Base-by-base conservation (phyloP, 1,140 invertebrate species). In the Mactra quadrangularis region DNA sequence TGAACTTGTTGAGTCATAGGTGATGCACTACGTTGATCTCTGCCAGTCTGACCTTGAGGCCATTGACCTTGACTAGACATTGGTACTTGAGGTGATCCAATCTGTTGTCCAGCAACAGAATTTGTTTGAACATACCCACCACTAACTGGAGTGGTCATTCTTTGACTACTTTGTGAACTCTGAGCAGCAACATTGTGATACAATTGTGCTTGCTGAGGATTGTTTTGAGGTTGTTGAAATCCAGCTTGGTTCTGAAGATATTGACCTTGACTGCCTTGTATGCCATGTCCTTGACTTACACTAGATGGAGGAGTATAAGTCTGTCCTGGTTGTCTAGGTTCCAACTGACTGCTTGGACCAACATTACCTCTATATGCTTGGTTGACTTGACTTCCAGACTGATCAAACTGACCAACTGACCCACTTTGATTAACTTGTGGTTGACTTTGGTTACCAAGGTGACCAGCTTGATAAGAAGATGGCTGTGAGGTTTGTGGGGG, bases 181-280 rank as follows among this genome's bases (percentile, higher is more conserved):
- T n/a, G n/a, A n/a, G n/a, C n/a, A 41, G 38, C 6, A 41, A 41
- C 38, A 41, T 74, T 60, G 25, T 25, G 33, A 62, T 60, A 38
- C 35, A 76, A 76, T 25, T 76, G 74, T 47, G 86, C 86, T 35
- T 22, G 75, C 31, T 82, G 76, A 68, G 59, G 64, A 29, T 53
- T 33, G 64, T 70, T 31, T 22, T 72, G 83, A 45, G 55, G 83
- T 22, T 70, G 57, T 27, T 68, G 59, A 25, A 27, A 38, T 29
- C 77, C 71, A 68, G 29, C 68, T 33, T 64, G 33, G 15, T 25
- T 52, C 15, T 59, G 71, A 29, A 66, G 19, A 19, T 74, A 27
- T 7, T 53, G 19, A 22, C 17, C n/a, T 35, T 17, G 9, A 41
- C 33, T 11, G n/a, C 3, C 47, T 68, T 47, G 64, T 47, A 41